Evolutionary conservation across 2,797 vertebrate species (phyloP).

Genomic region (Psittacula echo): DNA sequence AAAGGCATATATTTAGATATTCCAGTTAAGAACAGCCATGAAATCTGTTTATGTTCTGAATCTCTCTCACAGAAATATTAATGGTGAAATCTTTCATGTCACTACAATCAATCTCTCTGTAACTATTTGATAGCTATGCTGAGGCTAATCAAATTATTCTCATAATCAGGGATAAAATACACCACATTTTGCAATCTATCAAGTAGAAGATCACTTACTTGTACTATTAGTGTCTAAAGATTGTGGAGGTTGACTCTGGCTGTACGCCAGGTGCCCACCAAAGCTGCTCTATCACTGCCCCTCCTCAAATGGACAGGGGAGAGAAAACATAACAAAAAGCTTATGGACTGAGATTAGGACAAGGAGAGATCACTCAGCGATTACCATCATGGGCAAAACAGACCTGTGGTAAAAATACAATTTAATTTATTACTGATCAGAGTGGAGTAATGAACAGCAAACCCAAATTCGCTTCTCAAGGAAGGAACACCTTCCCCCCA

Average conservation of each 20-base stretch:
- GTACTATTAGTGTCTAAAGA: conserved; percentile 9
- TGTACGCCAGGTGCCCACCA: not conserved
- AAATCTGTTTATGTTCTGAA: conserved; percentile 48
- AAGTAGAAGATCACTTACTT: conserved; percentile 23
- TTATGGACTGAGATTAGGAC: not conserved
- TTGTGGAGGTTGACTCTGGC: not conserved
- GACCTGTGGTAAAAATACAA: not conserved
- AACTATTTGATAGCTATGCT: conserved; percentile 48
- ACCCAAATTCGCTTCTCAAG: not conserved
- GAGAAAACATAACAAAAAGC: not conserved
- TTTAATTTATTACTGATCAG: not conserved
- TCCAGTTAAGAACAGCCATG: not conserved
- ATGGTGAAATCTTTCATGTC: conserved; percentile 30
- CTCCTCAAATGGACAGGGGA: not conserved
- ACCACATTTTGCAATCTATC: conserved; percentile 49
- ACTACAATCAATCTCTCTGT: conserved; percentile 32
- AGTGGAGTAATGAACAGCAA: not conserved
- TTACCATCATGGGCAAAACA: not conserved
- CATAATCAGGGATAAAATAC: conserved; percentile 46
- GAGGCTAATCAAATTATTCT: conserved; percentile 58
- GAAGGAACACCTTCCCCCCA: not conserved
- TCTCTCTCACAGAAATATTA: conserved; percentile 33
- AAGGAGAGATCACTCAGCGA: not conserved
- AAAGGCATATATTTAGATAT: not conserved
- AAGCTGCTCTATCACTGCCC: not conserved